Conservation (phyloP, 30 jellyfish, hydroid and myxozoan genomes). For the Chrysaora quinquecirrha region DNA sequence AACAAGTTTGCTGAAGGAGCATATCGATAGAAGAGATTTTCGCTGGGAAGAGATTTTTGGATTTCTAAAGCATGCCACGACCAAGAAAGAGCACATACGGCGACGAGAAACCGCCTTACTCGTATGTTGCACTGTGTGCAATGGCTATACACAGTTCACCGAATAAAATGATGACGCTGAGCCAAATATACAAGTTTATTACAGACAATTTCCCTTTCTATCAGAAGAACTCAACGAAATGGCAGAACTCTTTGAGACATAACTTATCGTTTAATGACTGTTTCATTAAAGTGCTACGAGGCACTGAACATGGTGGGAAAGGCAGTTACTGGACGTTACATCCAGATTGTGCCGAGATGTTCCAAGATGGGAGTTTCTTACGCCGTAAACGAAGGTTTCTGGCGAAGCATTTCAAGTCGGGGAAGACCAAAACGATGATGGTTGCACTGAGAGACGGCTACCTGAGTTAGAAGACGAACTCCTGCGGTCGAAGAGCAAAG, state of each 20-base stretch:
- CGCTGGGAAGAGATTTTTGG: too few species aligned
- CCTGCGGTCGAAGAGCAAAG: neutral
- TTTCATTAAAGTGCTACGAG: conserved; percentile 89
- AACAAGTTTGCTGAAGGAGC: neutral
- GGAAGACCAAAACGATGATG: conserved; percentile 9
- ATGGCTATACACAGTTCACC: conserved; percentile 98
- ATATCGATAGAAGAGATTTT: too few species aligned
- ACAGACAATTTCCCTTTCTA: conserved; percentile 94
- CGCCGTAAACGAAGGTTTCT: conserved; percentile 88
- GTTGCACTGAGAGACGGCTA: conserved; percentile 12
- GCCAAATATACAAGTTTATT: conserved; percentile 89
- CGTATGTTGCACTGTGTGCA: conserved; percentile 98
- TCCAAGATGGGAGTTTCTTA: conserved; percentile 91
- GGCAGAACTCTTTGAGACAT: conserved; percentile 98
- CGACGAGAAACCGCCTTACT: conserved; percentile 95
- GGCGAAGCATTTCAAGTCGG: conserved; percentile 52
- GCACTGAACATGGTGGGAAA: conserved; percentile 96
- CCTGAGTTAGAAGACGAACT: conserved; percentile 28
- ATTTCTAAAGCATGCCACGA: conserved; percentile 94
- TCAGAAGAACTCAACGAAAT: conserved; percentile 80
- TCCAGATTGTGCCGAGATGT: conserved; percentile 92
- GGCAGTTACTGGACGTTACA: conserved; percentile 98
- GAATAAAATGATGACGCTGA: conserved; percentile 89
- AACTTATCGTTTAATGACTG: conserved; percentile 95
- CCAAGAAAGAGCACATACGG: conserved; percentile 94